Base-by-base conservation (phyloP, 2,888 invertebrate genomes). In the Heterodera filipjevi region DNA sequence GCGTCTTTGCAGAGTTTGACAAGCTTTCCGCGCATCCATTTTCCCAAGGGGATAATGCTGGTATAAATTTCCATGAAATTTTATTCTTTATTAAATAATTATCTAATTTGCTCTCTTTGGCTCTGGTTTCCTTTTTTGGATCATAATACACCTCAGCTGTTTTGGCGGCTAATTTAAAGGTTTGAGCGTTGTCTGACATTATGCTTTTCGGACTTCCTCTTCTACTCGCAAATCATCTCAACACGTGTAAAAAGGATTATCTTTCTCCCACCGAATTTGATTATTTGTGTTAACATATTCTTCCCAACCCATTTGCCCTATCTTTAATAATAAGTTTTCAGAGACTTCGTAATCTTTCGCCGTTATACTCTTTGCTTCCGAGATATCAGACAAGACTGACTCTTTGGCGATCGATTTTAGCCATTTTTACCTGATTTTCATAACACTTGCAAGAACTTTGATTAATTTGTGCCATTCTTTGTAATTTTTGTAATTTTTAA, bases 181-280 rank as follows among this genome's bases (percentile, higher is more conserved):
- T 90, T 0, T 87, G 87, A 0, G 89, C 90, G 77, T 90, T 90
- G 76, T 91, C 90, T 33, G 86, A 86, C 1, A 75, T 6, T 49
- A 85, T 85, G 0, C 80, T 74, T 6, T 44, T 75, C 0, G 90
- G 90, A 33, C 87, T 79, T 6, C 90, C 89, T 33, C 88, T 78
- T 64, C 89, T 78, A 0, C 86, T 84, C 27, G 89, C 82, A 53
- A 90, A 90, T 64, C 89, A 77, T 49, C 87, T 76, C 8, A 90
- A 77, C 14, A 85, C 84, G 53, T 83, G 80, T 8, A 90, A 32
- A 78, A 90, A 90, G 33, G 81, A 79, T 53, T 84, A 10, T 39
- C 39, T 10, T 39, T 39, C 10, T 39, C 39, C 39, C 39, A 39
- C 39, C 39, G 3, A 6, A 39, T 39, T 39, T 39, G 39, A 10